These are phyloP conservation scores for Orchestia grillus DNA, from an alignment of 1,140 invertebrate genomes.

Conservation along the genomic window DNA sequence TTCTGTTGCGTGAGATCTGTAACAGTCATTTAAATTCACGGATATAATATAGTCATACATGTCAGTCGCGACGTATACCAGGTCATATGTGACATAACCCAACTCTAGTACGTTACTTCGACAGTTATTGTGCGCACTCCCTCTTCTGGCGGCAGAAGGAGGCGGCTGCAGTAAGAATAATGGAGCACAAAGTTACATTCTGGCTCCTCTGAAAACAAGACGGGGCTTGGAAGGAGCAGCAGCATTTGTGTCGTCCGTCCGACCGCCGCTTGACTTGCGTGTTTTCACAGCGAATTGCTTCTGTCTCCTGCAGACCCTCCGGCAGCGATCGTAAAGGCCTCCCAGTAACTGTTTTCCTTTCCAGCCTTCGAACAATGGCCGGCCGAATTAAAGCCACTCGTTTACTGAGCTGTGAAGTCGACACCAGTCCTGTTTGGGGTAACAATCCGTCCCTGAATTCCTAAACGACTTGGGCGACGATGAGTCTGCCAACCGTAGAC, in stretches of 20 bases:
- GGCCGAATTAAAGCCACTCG: constrained; percentile 22
- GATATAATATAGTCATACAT: not conserved
- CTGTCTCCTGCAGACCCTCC: constrained; percentile 37
- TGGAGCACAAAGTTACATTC: not conserved
- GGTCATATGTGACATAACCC: too few relatives aligned
- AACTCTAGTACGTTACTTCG: too few relatives aligned
- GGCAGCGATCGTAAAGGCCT: constrained; percentile 28
- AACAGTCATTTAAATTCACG: not conserved
- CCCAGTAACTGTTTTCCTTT: constrained; percentile 28
- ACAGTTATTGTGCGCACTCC: not conserved
- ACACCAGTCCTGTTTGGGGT: not conserved
- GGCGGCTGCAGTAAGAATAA: not conserved
- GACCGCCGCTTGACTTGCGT: not conserved
- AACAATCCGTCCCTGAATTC: not conserved
- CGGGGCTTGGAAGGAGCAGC: not conserved
- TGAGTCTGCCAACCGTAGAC: too few relatives aligned
- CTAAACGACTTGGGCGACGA: too few relatives aligned
- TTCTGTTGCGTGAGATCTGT: not conserved
- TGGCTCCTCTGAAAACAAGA: not conserved
- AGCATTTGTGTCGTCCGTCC: not conserved
- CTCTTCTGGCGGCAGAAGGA: not conserved
- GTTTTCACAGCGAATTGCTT: constrained; percentile 47
- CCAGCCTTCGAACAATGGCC: constrained; percentile 20
- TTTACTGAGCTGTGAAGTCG: not conserved
- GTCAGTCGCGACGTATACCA: too few relatives aligned